Percentiles rank a stretch among this genome's conserved stretches.
phyloP scores from a whole-genome alignment of 2,797 vertebrate genomes.

The Distichodus sexfasciatus region DNA sequence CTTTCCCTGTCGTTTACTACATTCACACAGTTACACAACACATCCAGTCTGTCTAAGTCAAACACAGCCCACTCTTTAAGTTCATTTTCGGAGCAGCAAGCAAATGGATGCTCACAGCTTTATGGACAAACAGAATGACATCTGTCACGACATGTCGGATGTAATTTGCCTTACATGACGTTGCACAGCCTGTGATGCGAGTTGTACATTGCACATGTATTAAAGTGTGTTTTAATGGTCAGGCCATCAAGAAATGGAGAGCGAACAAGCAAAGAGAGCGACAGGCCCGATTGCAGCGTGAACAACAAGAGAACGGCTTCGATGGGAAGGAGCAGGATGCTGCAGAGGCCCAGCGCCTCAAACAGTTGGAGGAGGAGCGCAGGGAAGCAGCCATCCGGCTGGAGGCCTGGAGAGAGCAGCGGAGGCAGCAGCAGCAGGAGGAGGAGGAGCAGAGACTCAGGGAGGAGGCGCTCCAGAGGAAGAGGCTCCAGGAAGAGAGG shows the following conservation, averaged over 20 bases:
- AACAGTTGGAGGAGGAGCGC: slow-evolving; percentile 73
- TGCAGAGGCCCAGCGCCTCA: slow-evolving; percentile 67
- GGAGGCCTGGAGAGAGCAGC: slow-evolving; percentile 80
- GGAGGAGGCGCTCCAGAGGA: slow-evolving; percentile 73
- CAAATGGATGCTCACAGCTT: too few species aligned
- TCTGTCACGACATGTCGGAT: too few species aligned
- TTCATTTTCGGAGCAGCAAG: too few species aligned
- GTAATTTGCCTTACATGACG: too few species aligned
- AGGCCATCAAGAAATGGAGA: slow-evolving; percentile 90
- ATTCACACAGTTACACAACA: too few species aligned
- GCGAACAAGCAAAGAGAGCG: slow-evolving; percentile 70
- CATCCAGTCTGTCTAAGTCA: too few species aligned
- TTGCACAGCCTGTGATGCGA: too few species aligned
- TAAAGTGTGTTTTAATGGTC: too few species aligned
- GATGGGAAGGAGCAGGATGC: slow-evolving; percentile 49
- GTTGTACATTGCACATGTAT: background rate
- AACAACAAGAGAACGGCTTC: slow-evolving; percentile 65
- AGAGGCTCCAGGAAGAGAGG: slow-evolving; percentile 66
- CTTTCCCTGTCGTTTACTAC: too few species aligned
- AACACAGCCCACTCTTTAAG: too few species aligned
- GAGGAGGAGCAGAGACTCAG: slow-evolving; percentile 69
- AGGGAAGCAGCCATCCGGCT: slow-evolving; percentile 64
- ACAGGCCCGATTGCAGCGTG: slow-evolving; percentile 66
- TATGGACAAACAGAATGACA: too few species aligned
- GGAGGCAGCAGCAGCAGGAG: slow-evolving; percentile 64